Conservation (phyloP, 2,113 vertebrate species). For the Hypomesus transpacificus region DNA sequence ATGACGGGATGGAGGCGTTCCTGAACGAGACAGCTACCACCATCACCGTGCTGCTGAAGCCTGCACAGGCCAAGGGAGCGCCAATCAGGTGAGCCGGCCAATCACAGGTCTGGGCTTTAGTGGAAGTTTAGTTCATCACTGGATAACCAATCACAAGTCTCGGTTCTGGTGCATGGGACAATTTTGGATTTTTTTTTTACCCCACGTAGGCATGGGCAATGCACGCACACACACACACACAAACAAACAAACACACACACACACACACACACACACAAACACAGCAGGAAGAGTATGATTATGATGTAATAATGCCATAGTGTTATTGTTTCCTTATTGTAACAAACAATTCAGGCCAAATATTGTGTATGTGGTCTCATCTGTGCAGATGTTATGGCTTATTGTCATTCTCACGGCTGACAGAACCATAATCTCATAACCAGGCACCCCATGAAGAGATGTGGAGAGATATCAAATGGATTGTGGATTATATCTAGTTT, state of each 20-base stretch:
- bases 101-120: neutral
- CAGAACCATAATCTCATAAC: slow-evolving; percentile 4
- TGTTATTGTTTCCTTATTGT: neutral
- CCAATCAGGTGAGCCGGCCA: slow-evolving; percentile 85
- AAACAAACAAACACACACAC: neutral
- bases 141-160: too few relatives aligned
- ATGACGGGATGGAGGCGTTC: slow-evolving; percentile 89
- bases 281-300: neutral
- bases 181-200: too few relatives aligned
- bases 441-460: neutral
- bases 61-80: slow-evolving; percentile 95
- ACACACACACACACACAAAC: neutral
- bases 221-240: neutral
- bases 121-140: neutral
- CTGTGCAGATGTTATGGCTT: slow-evolving; percentile 1
- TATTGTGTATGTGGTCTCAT: neutral
- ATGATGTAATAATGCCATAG: too few relatives aligned
- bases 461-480: neutral
- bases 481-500: slow-evolving; percentile 9
- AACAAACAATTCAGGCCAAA: neutral
- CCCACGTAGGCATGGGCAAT: neutral
- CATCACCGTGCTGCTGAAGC: slow-evolving; percentile 94
- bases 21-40: slow-evolving; percentile 97
- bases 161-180: too few relatives aligned
- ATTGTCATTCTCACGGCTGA: neutral